Percentiles rank a stretch among this genome's conserved stretches.
Conservation (phyloP, 2,113 vertebrate genomes). For the Ammodytes dubius region DNA sequence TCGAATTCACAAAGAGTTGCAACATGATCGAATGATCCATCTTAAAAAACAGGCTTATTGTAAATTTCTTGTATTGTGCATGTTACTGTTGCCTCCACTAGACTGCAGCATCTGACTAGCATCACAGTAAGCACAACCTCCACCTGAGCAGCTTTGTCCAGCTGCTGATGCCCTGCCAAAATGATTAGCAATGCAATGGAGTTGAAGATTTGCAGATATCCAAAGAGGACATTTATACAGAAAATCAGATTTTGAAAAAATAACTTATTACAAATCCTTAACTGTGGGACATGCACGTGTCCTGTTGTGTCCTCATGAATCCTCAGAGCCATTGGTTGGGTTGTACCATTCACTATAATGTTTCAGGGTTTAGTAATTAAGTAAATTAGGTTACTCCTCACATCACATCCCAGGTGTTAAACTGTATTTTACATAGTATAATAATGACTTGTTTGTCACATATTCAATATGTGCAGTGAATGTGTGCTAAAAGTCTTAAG, state of each 20-base stretch:
- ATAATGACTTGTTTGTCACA: no score
- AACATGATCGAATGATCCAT: neutral
- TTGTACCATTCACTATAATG: neutral
- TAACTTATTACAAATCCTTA: neutral
- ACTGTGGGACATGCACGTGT: neutral
- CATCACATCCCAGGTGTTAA: neutral
- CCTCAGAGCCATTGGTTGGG: neutral
- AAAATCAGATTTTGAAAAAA: neutral
- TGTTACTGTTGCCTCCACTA: constrained; percentile 36
- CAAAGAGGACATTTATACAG: neutral
- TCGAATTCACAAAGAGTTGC: neutral
- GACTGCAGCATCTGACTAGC: constrained; percentile 39
- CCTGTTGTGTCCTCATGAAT: neutral
- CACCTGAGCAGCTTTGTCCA: neutral
- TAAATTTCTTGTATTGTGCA: neutral
- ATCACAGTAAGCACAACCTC: neutral
- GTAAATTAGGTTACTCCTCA: neutral
- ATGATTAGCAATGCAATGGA: neutral
- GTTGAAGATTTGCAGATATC: neutral
- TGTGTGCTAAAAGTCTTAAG: no score
- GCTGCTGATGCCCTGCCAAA: neutral
- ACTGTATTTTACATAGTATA: neutral
- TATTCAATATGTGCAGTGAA: no score
- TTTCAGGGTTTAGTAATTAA: neutral
- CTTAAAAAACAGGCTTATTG: neutral